Base-by-base conservation (phyloP, 2,888 invertebrate species). In the Agrotis puta region DNA sequence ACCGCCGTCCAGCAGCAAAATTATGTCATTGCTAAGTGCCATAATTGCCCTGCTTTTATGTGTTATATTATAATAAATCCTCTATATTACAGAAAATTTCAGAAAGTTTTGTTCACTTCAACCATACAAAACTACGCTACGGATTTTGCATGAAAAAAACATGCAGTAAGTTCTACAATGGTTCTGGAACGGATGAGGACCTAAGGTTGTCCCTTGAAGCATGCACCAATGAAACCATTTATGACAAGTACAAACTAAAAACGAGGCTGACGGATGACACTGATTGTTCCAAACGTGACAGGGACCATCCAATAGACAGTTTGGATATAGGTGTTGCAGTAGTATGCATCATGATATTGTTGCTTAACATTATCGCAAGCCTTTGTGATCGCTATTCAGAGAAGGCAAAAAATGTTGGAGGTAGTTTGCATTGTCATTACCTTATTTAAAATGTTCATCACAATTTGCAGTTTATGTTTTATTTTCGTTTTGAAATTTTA, bases 61-160 rank as follows among this genome's bases (percentile, higher is more conserved):
- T 39, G 39, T 39, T 11, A 39, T 39, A 11, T 39, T 39, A 39
- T 11, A 39, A 39, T 39, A 2, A 39, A 2, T 39, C 13, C 7
- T 27, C 1, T 63, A 47, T 20, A 74, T 92, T 88, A 47, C 90
- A 95, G 95, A 91, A 87, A 77, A 94, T 91, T 77, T 93, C 95
- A 58, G 1, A 75, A 92, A 53, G 87, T 72, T 50, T 85, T 9
- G 92, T 92, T 77, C 94, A 95, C 75, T 95, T 81, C 79, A 94
- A 95, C 68, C 93, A 94, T 79, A 91, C 94, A 56, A 84, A 89
- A 71, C 83, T 95, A 78, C 92, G 92, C 57, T 86, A 93, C 78
- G 94, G 91, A 0, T 85, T 93, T 2, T 95, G 95, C 74, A 87
- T 94, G 3, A 92, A 91, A 14, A 85, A 77, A 50, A 88, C 91